phyloP scores from a whole-genome alignment of 1,140 invertebrate species.

The Diachasmimorpha longicaudata region DNA sequence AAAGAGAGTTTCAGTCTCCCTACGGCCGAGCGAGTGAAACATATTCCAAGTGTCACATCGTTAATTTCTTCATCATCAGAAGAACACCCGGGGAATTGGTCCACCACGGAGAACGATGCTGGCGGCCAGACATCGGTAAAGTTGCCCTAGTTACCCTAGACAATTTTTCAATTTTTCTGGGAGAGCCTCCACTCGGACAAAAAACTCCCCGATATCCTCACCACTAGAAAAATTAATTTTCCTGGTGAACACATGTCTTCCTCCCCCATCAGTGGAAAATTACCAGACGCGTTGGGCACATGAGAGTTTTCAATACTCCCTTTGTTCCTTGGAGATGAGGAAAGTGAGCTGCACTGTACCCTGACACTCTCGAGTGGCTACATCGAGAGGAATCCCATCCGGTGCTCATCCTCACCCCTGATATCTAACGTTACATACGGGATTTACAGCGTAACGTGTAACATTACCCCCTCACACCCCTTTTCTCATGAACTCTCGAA shows the following conservation, averaged over 20 bases:
- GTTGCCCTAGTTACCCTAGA: not conserved
- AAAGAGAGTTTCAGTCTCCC: not conserved
- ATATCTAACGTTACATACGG: conserved; percentile 55
- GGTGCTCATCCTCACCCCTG: conserved; percentile 32
- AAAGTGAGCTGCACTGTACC: conserved; percentile 7
- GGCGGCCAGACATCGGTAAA: conserved; percentile 50
- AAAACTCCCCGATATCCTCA: too few species aligned
- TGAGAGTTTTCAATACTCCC: too few species aligned
- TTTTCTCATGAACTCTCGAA: not conserved
- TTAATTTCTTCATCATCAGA: not conserved
- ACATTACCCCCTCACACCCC: conserved; percentile 41
- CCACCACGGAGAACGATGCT: conserved; percentile 37
- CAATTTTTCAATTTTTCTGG: not conserved
- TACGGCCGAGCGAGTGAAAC: not conserved
- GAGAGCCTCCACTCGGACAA: too few species aligned
- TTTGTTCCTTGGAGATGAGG: not conserved
- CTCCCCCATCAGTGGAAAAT: too few species aligned
- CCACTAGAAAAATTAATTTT: too few species aligned
- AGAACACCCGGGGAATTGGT: not conserved
- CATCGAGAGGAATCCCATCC: conserved; percentile 35
- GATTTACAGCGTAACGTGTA: conserved; percentile 55
- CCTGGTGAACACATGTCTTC: too few species aligned
- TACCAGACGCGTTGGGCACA: too few species aligned
- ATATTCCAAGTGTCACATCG: not conserved
- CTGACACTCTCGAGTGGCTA: conserved; percentile 32